Evolutionary conservation across 2,888 invertebrate species (phyloP).

Genomic region (Ornithoptera priamus): DNA sequence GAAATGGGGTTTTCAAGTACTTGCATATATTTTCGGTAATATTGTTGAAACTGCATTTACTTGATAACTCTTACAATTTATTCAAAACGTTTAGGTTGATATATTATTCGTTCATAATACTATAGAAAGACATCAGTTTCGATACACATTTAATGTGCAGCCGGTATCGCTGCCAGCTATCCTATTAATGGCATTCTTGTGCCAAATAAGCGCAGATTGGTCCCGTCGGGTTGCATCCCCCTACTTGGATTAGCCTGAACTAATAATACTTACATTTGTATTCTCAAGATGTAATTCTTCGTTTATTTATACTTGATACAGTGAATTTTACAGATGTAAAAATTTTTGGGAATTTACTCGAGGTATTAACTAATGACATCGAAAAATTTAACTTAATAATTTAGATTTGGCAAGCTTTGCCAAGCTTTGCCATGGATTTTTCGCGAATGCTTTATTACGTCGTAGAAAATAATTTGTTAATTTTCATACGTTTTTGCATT

Average conservation of each 20-base stretch:
- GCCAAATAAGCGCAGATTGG: slow-evolving; percentile 63
- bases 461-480: neutral
- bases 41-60: no score
- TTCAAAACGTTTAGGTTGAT: slow-evolving; percentile 42
- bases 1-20: no score
- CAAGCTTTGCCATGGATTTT: no score
- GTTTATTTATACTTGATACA: no score
- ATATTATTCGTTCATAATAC: slow-evolving; percentile 74
- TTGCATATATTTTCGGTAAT: no score
- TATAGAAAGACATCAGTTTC: slow-evolving; percentile 71
- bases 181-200: slow-evolving; percentile 63
- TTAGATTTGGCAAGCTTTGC: no score
- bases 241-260: slow-evolving; percentile 55
- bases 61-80: slow-evolving; percentile 43
- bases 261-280: slow-evolving; percentile 19
- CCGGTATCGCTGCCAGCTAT: slow-evolving; percentile 63
- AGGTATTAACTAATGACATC: no score
- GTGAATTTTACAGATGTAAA: no score
- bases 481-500: neutral
- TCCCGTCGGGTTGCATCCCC: slow-evolving; percentile 43
- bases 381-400: no score
- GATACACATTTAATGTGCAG: slow-evolving; percentile 69
- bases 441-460: no score
- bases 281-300: no score
- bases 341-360: no score